Base-by-base conservation (phyloP, 2,888 invertebrate species). In the Scaptomyza tumidula region DNA sequence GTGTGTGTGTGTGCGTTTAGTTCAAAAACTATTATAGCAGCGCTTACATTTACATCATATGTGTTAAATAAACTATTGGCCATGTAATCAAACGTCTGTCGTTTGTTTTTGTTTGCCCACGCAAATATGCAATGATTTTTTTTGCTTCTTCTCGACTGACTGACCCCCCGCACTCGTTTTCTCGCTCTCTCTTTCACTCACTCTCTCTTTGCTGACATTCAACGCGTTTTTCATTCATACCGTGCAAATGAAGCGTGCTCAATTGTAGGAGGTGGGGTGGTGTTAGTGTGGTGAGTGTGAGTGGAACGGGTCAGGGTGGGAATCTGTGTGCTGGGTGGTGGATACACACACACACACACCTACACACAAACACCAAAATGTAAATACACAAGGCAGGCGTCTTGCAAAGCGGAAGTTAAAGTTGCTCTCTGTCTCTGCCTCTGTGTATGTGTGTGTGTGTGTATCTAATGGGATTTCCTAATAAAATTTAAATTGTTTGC, bases 391-490 rank as follows among this genome's bases (percentile, higher is more conserved):
- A 53, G 63, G 65, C 71, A 53, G 63, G 65, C 71, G 58, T 74
- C 83, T 79, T 63, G 48, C 59, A 69, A 69, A 69, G 69, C 88
- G 88, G 83, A 83, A 83, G 83, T 82, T 69, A 82, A 87, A 85
- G 88, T 70, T 50, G 67, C 69, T 68, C 19, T 62, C 46, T 33
- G 16, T 19, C 9, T 46, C 13, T 64, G 29, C 35, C 16, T 49
- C 10, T 50, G 19, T 55, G 19, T 55, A 7, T 54, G 31, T 35
- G 37, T 67, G 56, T 59, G 45, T 68, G 60, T 87, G 77, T 88
- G 84, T 83, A 83, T 88, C 77, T 88, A 83, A 83, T 83, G 83
- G 86, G 83, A 86, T 86, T 77, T 86, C 79, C 88, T 82, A 83
- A 83, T 83, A 86, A 79, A 77, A 88, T 88, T 88, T 86, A 86